These are phyloP conservation scores for Argynnis bischoffii DNA, from an alignment of 2,888 invertebrate genomes.

Conservation along the genomic window DNA sequence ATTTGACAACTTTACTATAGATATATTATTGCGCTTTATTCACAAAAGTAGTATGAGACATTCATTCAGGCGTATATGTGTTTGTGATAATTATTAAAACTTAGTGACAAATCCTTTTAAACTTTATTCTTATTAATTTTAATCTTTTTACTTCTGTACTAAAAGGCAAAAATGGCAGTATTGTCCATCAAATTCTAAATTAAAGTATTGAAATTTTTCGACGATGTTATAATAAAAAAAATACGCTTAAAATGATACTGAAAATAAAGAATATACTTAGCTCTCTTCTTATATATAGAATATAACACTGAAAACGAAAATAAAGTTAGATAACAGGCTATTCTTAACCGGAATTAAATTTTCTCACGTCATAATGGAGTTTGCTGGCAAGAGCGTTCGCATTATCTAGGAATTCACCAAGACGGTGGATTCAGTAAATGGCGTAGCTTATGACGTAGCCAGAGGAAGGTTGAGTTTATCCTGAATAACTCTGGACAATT, in stretches of 20 bases:
- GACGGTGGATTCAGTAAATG: constrained; percentile 22
- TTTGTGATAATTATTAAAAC: no score
- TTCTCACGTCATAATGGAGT: constrained; percentile 20
- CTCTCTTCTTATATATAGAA: neutral
- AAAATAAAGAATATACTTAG: neutral
- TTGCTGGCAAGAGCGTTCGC: constrained; percentile 24
- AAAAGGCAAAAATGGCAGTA: no score
- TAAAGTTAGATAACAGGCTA: constrained; percentile 6
- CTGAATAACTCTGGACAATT: neutral
- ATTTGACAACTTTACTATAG: no score
- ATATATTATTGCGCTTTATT: no score
- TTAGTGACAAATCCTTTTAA: no score
- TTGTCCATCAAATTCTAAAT: no score
- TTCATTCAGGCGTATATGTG: no score
- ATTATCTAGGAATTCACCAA: constrained; percentile 34
- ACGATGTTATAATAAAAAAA: no score
- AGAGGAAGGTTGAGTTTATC: constrained; percentile 8
- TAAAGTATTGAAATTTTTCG: no score
- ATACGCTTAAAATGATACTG: neutral
- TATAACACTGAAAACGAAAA: neutral
- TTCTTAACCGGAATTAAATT: constrained; percentile 22
- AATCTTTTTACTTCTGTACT: no score
- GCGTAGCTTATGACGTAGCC: constrained; percentile 27
- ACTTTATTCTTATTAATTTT: no score
- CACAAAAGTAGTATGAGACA: no score